Evolutionary conservation across 2,113 vertebrate species (phyloP).

Genomic region (Gymnorhina tibicen): DNA sequence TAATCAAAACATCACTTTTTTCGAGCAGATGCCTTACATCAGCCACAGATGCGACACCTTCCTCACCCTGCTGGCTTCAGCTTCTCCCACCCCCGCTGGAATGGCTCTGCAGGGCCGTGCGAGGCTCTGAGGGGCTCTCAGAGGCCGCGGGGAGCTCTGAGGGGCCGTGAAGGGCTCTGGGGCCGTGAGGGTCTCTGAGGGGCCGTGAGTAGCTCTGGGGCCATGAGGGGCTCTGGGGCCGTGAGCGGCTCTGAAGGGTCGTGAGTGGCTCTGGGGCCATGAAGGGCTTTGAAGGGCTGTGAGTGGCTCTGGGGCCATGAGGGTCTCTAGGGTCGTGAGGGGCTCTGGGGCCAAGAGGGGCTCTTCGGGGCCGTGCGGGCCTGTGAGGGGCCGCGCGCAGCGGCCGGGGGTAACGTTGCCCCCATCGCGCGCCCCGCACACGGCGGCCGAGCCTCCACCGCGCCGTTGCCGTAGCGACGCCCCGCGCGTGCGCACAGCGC

Average conservation of each 20-base stretch:
- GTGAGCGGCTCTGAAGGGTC: too few relatives aligned
- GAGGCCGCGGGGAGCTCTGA: background rate
- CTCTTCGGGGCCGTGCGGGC: background rate
- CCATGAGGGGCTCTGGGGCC: background rate
- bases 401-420: rapidly evolving
- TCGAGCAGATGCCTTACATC: background rate
- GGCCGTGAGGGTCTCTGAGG: background rate
- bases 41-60: too few relatives aligned
- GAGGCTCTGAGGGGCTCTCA: too few relatives aligned
- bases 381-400: too few relatives aligned
- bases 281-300: too few relatives aligned
- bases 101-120: too few relatives aligned
- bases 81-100: too few relatives aligned
- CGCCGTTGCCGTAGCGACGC: background rate
- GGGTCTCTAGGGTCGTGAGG: rapidly evolving
- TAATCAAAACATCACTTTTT: background rate
- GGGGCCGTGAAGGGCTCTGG: rapidly evolving
- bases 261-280: too few relatives aligned
- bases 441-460: background rate
- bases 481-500: background rate
- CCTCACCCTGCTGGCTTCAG: rapidly evolving
- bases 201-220: rapidly evolving
- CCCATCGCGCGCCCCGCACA: background rate
- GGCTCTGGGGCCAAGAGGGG: rapidly evolving
- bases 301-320: rapidly evolving